A percentile compares a stretch with the other conserved stretches of the same genome.
These are phyloP conservation scores for Channa argus DNA, from an alignment of 2,113 vertebrate genomes.

Conservation along the genomic window DNA sequence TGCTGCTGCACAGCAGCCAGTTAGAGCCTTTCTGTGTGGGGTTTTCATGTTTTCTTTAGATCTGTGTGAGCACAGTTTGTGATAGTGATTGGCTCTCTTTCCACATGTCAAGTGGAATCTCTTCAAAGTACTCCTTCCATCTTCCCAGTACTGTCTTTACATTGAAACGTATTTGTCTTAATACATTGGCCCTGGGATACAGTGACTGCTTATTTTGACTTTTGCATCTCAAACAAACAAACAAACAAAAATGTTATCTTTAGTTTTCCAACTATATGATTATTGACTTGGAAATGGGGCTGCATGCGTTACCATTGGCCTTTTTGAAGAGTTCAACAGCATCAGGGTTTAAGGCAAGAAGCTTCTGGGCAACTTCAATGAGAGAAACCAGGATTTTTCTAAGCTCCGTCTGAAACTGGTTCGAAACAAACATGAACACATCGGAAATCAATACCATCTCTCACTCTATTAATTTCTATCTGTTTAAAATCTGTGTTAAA, in stretches of 20 bases:
- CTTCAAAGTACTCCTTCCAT: too few relatives aligned
- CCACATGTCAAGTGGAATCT: neutral
- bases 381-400: slow-evolving; percentile 97
- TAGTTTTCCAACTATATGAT: too few relatives aligned
- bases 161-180: too few relatives aligned
- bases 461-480: slow-evolving; percentile 1
- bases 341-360: slow-evolving; percentile 95
- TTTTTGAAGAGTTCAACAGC: slow-evolving; percentile 98
- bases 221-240: too few relatives aligned
- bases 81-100: neutral
- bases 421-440: slow-evolving; percentile 26
- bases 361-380: slow-evolving; percentile 97
- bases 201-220: too few relatives aligned
- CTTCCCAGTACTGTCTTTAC: too few relatives aligned
- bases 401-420: slow-evolving; percentile 97
- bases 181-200: too few relatives aligned
- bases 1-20: too few relatives aligned
- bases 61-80: neutral
- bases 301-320: slow-evolving; percentile 88
- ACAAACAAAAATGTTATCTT: too few relatives aligned
- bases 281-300: too few relatives aligned
- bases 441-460: neutral
- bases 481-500: neutral
- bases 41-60: too few relatives aligned
- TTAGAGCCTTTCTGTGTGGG: too few relatives aligned